Base-by-base conservation (phyloP, 2,888 invertebrate genomes). In the Vesta saturnalis region DNA sequence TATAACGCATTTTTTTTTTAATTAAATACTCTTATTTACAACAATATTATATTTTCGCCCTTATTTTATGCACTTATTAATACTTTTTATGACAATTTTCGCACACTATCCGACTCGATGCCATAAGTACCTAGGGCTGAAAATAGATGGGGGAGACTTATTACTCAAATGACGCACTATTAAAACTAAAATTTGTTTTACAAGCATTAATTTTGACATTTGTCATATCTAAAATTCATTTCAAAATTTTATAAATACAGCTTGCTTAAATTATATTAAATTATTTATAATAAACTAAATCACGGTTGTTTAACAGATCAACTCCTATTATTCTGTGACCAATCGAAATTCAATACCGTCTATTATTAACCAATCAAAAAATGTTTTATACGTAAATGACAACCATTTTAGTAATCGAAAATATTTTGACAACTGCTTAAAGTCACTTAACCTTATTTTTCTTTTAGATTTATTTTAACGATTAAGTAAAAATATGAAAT, bases 101-200 rank as follows among this genome's bases (percentile, higher is more conserved):
- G 87, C 88, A 87, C 88, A 87, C 88, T 87, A 86, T 86, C 85
- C 81, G 81, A 81, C 77, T 87, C 85, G 85, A 85, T 83, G 88
- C 88, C 88, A 88, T 88, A 89, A 89, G 89, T 89, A 89, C 89
- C 88, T 89, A 87, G 85, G 86, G 89, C 89, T 89, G 89, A 89
- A 89, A 89, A 89, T 89, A 89, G 89, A 89, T 88, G 88, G 88
- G 88, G 88, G 88, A 87, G 86, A 87, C 87, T 87, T 83, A 30
- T 30, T 62, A 64, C 6, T 71, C 71, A 71, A 68, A 18, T 16
- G 59, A 71, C 47, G 22, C 16, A 61, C 64, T 35, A 55, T 15
- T 18, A 21, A 10, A 54, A 23, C 57, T 43, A 18, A 12, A 60
- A 67, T 58, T 64, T 64, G 39, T 49, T 15, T 2, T 4, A 8